phyloP scores from a whole-genome alignment of 2,113 vertebrate genomes.

The Columba janthina region DNA sequence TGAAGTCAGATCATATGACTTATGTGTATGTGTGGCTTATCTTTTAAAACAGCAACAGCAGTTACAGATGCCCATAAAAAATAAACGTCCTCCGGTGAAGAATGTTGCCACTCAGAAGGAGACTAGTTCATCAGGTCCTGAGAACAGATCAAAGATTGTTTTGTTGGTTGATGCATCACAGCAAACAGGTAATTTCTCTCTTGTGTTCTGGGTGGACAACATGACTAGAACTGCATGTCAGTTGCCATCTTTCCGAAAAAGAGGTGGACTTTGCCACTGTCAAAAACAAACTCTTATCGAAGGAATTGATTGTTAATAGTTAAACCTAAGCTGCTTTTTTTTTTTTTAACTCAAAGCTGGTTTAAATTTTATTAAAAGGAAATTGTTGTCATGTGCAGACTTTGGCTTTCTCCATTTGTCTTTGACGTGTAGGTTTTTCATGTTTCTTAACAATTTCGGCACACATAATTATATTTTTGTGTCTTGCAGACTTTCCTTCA shows the following conservation, averaged over 20 bases:
- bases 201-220: background rate
- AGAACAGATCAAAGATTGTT: conserved; percentile 89
- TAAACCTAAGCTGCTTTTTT: background rate
- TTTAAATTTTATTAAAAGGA: background rate
- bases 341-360: background rate
- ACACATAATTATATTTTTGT: background rate
- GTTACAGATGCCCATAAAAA: conserved; percentile 82
- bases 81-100: conserved; percentile 88
- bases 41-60: conserved; percentile 70
- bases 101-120: conserved; percentile 95
- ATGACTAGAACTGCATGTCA: background rate
- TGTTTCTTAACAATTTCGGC: background rate
- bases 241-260: background rate
- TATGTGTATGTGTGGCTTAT: background rate
- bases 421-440: background rate
- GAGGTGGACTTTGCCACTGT: background rate
- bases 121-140: conserved; percentile 88
- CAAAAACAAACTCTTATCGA: background rate
- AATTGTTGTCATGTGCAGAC: background rate
- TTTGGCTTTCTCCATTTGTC: background rate
- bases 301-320: background rate
- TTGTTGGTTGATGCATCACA: conserved; percentile 95
- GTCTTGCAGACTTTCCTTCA: conserved; percentile 87
- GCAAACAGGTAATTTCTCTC: conserved; percentile 87
- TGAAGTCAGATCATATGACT: background rate